A percentile compares a stretch with the other conserved stretches of the same genome.
These are phyloP conservation scores for Plecotus auritus DNA, from an alignment of 2,113 vertebrate genomes.

Conservation along the genomic window DNA sequence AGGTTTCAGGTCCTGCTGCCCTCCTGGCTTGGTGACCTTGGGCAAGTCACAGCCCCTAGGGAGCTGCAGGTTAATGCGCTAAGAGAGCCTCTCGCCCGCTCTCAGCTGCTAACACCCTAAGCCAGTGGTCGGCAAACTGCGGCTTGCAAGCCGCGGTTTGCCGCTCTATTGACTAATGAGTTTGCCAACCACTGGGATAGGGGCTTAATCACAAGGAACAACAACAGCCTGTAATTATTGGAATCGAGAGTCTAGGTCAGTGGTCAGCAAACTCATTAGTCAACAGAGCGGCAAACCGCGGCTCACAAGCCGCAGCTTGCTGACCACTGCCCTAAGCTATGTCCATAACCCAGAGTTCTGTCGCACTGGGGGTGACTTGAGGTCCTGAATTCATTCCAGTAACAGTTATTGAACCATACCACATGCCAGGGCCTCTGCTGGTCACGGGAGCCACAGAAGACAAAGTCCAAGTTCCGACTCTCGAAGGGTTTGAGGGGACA, in stretches of 20 bases:
- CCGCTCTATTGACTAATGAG: no score
- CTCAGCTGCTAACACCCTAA: not conserved
- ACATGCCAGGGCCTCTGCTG: not conserved
- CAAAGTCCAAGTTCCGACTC: not conserved
- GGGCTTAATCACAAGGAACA: no score
- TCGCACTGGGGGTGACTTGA: rapidly evolving
- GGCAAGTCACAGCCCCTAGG: not conserved
- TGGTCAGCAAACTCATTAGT: no score
- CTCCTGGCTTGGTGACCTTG: not conserved
- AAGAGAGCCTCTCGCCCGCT: not conserved
- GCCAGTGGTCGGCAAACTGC: no score
- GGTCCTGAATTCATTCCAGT: not conserved
- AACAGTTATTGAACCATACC: not conserved
- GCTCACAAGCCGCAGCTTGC: no score
- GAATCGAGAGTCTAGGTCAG: no score
- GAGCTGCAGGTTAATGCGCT: not conserved
- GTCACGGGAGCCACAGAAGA: not conserved
- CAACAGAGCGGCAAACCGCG: no score
- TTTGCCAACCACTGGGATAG: no score
- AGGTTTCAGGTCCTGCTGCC: no score
- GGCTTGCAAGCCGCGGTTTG: no score
- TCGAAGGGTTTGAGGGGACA: not conserved
- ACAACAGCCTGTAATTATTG: no score
- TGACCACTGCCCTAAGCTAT: not conserved
- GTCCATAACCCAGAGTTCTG: not conserved